Base-by-base conservation (phyloP, 2,797 vertebrate species). In the Muscicapa striata region DNA sequence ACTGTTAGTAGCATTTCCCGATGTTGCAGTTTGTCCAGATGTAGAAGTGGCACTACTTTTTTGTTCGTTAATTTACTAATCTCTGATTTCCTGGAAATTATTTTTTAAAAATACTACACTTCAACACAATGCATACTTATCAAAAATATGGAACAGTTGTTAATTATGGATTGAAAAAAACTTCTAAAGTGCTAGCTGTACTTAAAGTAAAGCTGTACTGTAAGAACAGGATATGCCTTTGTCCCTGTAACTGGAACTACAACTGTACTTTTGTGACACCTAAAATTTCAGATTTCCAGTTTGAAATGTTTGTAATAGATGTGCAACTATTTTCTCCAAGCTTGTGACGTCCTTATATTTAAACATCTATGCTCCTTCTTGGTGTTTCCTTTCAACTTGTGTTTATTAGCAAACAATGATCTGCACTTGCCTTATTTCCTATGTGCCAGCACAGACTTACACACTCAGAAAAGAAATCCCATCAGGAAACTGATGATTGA, bases 81-180 rank as follows among this genome's bases (percentile, higher is more conserved):
- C 19, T 92, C 41, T 52, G 13, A 45, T 9, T 62, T 76, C 11
- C 24, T 76, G 27, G 21, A 70, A 63, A 70, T 55, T 13, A 5
- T 5, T 55, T 26, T 22, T 0, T 1, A 36, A 48, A n/a, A 48
- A 15, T 4, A 27, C 11, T 54, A 23, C 9, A 51, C 3, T 46
- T 24, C 10, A 54, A 51, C 24, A 54, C 23, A 51, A 55, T 48
- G 4, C 24, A 6, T 19, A 11, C 15, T n/a, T 84, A 9, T 20
- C 0, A 58, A 64, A 92, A 67, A n/a, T 20, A n/a, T 3, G 4
- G 18, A 80, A 21, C 17, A 54, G 7, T 32, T 89, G 14, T 78
- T 72, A 79, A 73, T 58, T 43, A 78, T 4, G 16, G 9, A 75
- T 58, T 49, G 16, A 36, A 87, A 51, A 84, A 70, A n/a, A 22